phyloP scores from a whole-genome alignment of 2,888 invertebrate genomes.

The Iselma pallidipennis region DNA sequence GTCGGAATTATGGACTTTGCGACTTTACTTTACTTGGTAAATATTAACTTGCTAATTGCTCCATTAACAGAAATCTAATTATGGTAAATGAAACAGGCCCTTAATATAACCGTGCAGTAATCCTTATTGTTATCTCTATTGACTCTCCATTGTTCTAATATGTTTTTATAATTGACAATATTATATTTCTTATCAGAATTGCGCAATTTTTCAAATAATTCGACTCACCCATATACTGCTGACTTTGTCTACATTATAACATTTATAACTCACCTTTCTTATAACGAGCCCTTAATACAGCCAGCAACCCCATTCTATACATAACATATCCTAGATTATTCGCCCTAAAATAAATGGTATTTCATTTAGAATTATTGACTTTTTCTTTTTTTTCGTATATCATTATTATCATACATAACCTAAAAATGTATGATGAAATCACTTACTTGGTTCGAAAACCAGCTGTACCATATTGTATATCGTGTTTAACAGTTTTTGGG shows the following conservation, averaged over 20 bases:
- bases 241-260: not conserved
- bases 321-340: conserved; percentile 85
- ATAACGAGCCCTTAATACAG: conserved; percentile 82
- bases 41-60: not conserved
- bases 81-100: not conserved
- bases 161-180: no score
- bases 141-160: no score
- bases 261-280: conserved; percentile 67
- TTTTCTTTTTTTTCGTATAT: no score
- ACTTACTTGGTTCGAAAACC: conserved; percentile 82
- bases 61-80: not conserved
- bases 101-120: no score
- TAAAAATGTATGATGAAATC: conserved; percentile 23
- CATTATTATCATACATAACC: no score
- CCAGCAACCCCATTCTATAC: conserved; percentile 92
- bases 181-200: no score
- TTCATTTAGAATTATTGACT: conserved; percentile 3
- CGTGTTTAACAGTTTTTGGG: conserved; percentile 67
- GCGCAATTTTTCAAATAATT: no score
- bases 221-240: no score
- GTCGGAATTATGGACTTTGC: not conserved
- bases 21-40: not conserved
- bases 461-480: conserved; percentile 82
- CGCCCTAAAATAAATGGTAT: conserved; percentile 66
- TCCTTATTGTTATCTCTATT: no score